phyloP scores from a whole-genome alignment of 2,888 invertebrate genomes.

The Polyploca ridens region DNA sequence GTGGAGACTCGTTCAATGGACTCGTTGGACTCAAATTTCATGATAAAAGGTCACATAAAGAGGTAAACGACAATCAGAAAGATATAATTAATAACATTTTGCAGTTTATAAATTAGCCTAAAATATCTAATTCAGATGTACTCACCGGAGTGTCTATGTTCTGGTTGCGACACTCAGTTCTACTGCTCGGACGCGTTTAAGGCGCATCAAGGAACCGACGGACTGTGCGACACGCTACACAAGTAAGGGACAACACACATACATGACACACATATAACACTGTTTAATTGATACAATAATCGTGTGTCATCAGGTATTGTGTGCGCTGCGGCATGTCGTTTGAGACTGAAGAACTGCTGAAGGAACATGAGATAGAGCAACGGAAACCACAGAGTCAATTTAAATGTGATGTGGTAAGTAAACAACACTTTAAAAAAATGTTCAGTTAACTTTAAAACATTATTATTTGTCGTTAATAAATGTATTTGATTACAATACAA shows the following conservation, averaged over 20 bases:
- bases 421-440: neutral
- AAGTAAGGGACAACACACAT: neutral
- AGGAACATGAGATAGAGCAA: conserved; percentile 3
- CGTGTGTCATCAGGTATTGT: neutral
- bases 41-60: neutral
- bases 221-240: neutral
- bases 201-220: neutral
- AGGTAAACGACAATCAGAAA: neutral
- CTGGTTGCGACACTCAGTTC: neutral
- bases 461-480: no score
- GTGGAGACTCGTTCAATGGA: neutral
- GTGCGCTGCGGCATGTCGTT: neutral
- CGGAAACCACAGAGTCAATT: neutral
- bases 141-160: neutral
- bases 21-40: neutral
- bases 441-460: no score
- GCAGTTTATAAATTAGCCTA: no score
- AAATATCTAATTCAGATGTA: neutral
- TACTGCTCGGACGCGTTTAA: conserved; percentile 1
- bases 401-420: neutral
- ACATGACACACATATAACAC: neutral
- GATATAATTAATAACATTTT: no score
- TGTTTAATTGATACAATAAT: neutral
- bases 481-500: no score
- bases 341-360: neutral